Percentiles rank a stretch among this genome's conserved stretches.
Conservation (phyloP, 2,797 vertebrate species). For the Eidolon dupreanum region DNA sequence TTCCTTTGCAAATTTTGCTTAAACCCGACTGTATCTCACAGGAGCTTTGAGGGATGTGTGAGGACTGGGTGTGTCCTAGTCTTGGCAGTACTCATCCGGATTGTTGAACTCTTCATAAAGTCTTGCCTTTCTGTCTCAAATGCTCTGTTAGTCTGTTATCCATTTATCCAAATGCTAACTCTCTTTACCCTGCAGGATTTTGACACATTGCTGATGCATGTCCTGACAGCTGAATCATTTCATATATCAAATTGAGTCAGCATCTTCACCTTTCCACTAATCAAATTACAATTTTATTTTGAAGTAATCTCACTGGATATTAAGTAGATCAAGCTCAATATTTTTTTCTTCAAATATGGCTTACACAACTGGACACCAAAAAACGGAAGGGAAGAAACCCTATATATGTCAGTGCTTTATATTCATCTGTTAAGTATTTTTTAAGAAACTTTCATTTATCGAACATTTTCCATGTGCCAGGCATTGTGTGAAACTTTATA, state of each 20-base stretch:
- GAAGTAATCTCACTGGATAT: slow-evolving; percentile 32
- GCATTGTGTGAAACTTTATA: background rate
- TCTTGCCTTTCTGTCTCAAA: background rate
- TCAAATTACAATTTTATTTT: slow-evolving; percentile 35
- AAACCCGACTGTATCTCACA: background rate
- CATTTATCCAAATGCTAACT: background rate
- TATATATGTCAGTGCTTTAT: background rate
- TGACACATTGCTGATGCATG: background rate
- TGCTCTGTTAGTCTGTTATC: background rate
- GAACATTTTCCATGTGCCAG: background rate
- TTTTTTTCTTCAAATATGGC: slow-evolving; percentile 36
- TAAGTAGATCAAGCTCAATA: slow-evolving; percentile 4
- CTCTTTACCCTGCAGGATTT: background rate
- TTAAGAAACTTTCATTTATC: slow-evolving; percentile 1
- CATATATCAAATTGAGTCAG: background rate
- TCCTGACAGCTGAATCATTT: background rate
- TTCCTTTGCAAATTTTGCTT: background rate
- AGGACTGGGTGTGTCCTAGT: background rate
- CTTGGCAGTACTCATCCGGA: background rate
- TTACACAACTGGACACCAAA: background rate
- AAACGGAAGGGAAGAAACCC: background rate
- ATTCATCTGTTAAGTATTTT: background rate
- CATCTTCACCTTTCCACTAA: slow-evolving; percentile 12
- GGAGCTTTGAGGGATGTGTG: background rate
- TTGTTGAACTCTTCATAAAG: background rate